Base-by-base conservation (phyloP, 2,797 vertebrate genomes). In the Erethizon dorsatum region DNA sequence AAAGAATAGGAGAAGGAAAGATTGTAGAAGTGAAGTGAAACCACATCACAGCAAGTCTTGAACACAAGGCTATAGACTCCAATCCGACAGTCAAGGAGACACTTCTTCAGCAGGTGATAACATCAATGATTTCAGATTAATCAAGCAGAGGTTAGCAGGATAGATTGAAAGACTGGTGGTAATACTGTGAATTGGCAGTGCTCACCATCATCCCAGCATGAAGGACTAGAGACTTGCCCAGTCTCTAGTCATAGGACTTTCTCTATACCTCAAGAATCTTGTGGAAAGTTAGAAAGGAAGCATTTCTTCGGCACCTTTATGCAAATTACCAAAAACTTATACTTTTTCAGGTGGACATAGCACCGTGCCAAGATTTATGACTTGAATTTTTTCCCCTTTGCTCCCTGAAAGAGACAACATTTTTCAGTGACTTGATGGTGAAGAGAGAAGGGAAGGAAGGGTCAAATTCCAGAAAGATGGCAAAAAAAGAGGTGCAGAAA, bases 1-100 rank as follows among this genome's bases (percentile, higher is more conserved):
- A 56, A 91, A 91, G 69, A 84, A 75, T n/a, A 77, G 63, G 31
- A 37, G 17, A 86, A 93, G 59, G 65, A 89, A 86, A 56, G 1
- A 0, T 31, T 93, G 45, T 31, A 79, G 50, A 83, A 77, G 6
- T 52, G 26, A 93, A 2, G 5, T 20, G 33, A 77, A 80, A 57
- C 45, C 78, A 33, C 15, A 71, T 65, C 67, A 86, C 79, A 17
- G 37, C 47, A 47, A 63, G 18, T 15, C 88, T 94, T 90, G 65
- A 82, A 54, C 77, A 61, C n/a, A 67, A 83, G 79, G 50, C 20
- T 80, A 22, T 9, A 80, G 57, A 94, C 37, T 63, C 63, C 45
- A 9, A 14, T 59, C 15, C 33, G 28, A 57, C 14, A 71, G 56
- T 65, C 45, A 61, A 41, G 28, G 59, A 77, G 28, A 57, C 15